Conservation (phyloP, 2,797 vertebrate species). For the Falco naumanni region DNA sequence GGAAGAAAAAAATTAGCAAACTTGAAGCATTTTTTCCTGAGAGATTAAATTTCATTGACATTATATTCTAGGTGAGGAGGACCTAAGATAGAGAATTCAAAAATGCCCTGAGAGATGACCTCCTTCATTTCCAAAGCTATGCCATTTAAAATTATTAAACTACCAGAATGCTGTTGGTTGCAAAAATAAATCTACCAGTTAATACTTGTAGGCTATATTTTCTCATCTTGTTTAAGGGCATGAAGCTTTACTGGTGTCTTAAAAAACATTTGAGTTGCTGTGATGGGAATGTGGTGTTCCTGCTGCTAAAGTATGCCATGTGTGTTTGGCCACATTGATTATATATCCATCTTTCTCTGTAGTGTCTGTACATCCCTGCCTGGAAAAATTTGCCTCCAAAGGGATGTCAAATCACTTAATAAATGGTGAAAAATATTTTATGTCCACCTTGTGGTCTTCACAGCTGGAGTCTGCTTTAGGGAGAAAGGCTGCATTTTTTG, state of each 20-base stretch:
- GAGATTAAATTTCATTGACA: neutral
- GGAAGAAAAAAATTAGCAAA: slow-evolving; percentile 16
- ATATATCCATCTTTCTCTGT: neutral
- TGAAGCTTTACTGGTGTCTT: neutral
- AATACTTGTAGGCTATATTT: neutral
- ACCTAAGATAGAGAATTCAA: neutral
- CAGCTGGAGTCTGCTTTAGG: neutral
- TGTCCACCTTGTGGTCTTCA: neutral
- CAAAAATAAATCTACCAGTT: neutral
- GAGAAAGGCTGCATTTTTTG: neutral
- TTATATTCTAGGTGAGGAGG: neutral
- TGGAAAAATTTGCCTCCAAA: neutral
- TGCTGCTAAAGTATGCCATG: neutral
- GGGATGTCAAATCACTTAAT: neutral
- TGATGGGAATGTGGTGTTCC: neutral
- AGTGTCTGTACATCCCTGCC: neutral
- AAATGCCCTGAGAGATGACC: neutral
- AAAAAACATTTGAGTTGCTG: neutral
- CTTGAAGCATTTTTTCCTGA: neutral
- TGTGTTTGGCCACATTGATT: neutral
- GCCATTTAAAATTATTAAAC: neutral
- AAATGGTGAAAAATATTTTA: neutral
- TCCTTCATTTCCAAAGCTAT: slow-evolving; percentile 13
- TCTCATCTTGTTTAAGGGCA: neutral
- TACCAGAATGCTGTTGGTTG: neutral